A percentile compares a stretch with the other conserved stretches of the same genome.
These are phyloP conservation scores for Abrostola tripartita DNA, from an alignment of 2,888 invertebrate species.

Conservation along the genomic window DNA sequence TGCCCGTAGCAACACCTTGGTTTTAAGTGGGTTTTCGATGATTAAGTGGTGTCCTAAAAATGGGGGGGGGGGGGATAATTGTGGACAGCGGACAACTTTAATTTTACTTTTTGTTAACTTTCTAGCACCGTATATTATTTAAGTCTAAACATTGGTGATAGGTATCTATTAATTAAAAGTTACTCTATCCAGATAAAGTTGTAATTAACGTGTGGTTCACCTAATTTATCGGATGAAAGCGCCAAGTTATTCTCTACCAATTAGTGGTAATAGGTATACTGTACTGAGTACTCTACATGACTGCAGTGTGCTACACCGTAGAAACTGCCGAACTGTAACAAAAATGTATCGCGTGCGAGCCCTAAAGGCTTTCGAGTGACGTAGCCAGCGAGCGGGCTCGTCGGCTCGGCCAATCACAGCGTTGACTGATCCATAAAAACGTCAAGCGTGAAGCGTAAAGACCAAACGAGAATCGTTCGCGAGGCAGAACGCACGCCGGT, in stretches of 20 bases:
- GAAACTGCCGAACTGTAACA: constrained; percentile 43
- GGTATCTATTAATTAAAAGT: too few relatives aligned
- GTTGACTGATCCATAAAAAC: constrained; percentile 75
- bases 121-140: too few relatives aligned
- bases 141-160: too few relatives aligned
- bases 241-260: not conserved
- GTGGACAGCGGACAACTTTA: too few relatives aligned
- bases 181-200: too few relatives aligned
- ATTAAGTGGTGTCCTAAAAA: too few relatives aligned
- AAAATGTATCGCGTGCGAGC: constrained; percentile 62
- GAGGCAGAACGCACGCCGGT: constrained; percentile 73
- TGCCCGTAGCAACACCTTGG: too few relatives aligned
- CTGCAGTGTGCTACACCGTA: constrained; percentile 15
- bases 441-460: constrained; percentile 65
- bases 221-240: too few relatives aligned
- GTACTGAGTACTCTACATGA: not conserved
- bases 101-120: too few relatives aligned
- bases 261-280: not conserved
- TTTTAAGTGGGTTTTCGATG: too few relatives aligned
- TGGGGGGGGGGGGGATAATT: too few relatives aligned
- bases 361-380: constrained; percentile 78
- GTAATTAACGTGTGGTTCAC: too few relatives aligned
- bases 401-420: constrained; percentile 72
- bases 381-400: constrained; percentile 78
- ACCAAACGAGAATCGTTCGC: constrained; percentile 75